Conservation (phyloP, 1,140 invertebrate species). For the Drosophila mauritiana region DNA sequence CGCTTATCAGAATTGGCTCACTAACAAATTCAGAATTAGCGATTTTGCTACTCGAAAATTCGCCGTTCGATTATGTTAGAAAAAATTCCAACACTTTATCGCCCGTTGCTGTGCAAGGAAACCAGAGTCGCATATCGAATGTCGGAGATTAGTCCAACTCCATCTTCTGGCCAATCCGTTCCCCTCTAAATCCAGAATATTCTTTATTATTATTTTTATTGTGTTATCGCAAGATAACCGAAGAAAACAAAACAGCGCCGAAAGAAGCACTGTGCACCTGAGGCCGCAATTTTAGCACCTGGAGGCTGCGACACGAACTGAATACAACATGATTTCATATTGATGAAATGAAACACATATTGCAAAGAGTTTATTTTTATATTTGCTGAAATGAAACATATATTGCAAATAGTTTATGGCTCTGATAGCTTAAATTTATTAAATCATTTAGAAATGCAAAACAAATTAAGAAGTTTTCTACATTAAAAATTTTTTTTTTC, state of each 20-base stretch:
- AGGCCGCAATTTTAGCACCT: slow-evolving; percentile 1
- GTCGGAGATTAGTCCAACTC: slow-evolving; percentile 14
- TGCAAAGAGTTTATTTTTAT: no score
- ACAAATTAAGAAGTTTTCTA: no score
- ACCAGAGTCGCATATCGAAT: slow-evolving; percentile 18
- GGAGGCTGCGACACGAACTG: neutral
- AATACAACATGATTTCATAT: no score
- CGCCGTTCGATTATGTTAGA: slow-evolving; percentile 11
- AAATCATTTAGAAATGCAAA: no score
- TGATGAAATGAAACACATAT: no score
- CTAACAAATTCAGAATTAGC: neutral
- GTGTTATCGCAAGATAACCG: slow-evolving; percentile 33
- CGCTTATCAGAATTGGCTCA: slow-evolving; percentile 17
- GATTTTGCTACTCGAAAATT: neutral
- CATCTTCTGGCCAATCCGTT: neutral
- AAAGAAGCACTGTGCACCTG: slow-evolving; percentile 1
- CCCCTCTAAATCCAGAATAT: no score
- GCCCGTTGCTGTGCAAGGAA: slow-evolving; percentile 2
- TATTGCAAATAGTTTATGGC: no score
- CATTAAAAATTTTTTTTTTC: no score
- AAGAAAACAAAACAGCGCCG: slow-evolving; percentile 7
- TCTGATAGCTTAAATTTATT: no score
- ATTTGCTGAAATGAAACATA: no score
- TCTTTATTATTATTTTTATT: slow-evolving; percentile 38
- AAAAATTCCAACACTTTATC: slow-evolving; percentile 20